Evolutionary conservation across 2,797 vertebrate genomes (phyloP).

Genomic region (Anisognathus igniventris): DNA sequence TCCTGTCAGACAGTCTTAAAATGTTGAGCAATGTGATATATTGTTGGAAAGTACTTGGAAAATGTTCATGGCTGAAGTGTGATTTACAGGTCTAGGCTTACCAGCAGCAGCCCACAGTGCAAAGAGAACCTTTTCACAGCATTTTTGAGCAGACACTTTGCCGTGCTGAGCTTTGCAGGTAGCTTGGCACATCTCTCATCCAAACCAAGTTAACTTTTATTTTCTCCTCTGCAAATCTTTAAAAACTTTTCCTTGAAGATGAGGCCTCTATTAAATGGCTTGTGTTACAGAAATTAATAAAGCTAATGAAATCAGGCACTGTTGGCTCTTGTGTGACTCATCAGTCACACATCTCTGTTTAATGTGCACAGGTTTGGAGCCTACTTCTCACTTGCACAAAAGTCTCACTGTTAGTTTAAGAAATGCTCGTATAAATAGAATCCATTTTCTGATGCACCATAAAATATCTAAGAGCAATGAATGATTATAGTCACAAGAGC

Average conservation of each 20-base stretch:
- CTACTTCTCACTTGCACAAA: constrained; percentile 1
- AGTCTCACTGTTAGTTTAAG: constrained; percentile 30
- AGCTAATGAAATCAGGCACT: constrained; percentile 29
- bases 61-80: neutral
- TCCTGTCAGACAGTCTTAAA: neutral
- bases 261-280: neutral
- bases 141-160: neutral
- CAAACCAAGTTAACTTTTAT: neutral
- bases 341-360: constrained; percentile 42
- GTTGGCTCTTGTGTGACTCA: constrained; percentile 30
- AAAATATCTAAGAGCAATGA: constrained; percentile 46
- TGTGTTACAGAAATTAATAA: constrained; percentile 20
- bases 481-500: neutral
- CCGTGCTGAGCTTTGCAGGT: neutral
- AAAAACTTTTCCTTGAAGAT: neutral
- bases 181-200: neutral
- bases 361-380: constrained; percentile 23
- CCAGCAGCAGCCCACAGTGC: neutral
- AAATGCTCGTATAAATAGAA: neutral
- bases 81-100: constrained; percentile 27
- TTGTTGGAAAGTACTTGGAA: constrained; percentile 33
- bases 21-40: constrained; percentile 8
- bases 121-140: neutral
- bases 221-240: neutral
- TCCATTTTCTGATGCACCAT: constrained; percentile 41